Evolutionary conservation across 2,113 vertebrate species (phyloP).

Genomic region (Cynopterus brachyotis): DNA sequence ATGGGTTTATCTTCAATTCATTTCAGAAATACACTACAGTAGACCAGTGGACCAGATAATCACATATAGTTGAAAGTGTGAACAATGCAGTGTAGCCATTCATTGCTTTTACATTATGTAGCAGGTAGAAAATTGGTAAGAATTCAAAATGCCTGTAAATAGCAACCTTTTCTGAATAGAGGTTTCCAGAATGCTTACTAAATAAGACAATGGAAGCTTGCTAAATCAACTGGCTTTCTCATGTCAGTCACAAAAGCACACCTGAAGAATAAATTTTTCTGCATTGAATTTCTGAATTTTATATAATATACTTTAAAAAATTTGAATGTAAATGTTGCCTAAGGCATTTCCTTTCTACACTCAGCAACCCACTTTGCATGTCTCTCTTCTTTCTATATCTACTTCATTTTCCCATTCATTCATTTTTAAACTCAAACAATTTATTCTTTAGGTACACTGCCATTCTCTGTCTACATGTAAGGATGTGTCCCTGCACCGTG

Average conservation of each 20-base stretch:
- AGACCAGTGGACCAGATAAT: slow-evolving; percentile 57
- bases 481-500: not conserved
- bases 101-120: slow-evolving; percentile 65
- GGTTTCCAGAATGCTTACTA: slow-evolving; percentile 36
- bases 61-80: slow-evolving; percentile 46
- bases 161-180: slow-evolving; percentile 52
- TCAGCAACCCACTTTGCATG: not conserved
- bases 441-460: not conserved
- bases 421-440: slow-evolving; percentile 2
- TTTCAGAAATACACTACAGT: slow-evolving; percentile 70
- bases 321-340: not conserved
- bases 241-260: slow-evolving; percentile 24
- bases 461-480: not conserved
- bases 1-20: slow-evolving; percentile 73
- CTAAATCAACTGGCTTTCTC: slow-evolving; percentile 49
- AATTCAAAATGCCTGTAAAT: slow-evolving; percentile 65
- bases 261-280: not conserved
- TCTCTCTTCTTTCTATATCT: not conserved
- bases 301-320: not conserved
- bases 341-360: not conserved
- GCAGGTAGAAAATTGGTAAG: slow-evolving; percentile 62
- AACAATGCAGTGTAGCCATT: slow-evolving; percentile 49
- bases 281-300: not conserved
- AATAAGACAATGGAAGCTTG: slow-evolving; percentile 37
- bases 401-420: slow-evolving; percentile 10